These are phyloP conservation scores for Zeus faber DNA, from an alignment of 2,113 vertebrate species.

Conservation along the genomic window DNA sequence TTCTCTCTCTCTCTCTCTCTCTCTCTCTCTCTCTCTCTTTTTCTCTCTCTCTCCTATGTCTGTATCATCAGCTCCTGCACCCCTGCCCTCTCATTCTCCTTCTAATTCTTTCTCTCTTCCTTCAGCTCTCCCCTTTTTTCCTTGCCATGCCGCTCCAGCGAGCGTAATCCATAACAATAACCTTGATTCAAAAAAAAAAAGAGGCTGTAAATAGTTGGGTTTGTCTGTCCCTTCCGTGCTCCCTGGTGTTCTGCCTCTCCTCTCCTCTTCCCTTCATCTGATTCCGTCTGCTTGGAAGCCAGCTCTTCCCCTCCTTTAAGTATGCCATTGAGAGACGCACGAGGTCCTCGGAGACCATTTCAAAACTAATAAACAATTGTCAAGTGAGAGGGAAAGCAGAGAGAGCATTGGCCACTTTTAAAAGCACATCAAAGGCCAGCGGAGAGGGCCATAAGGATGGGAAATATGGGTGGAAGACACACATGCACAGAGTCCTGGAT, in stretches of 20 bases:
- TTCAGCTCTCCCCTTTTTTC: background rate
- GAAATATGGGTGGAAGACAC: constrained; percentile 31
- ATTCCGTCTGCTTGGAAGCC: constrained; percentile 47
- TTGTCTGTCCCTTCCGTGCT: constrained; percentile 10
- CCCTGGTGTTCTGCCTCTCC: constrained; percentile 22
- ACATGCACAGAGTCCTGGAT: constrained; percentile 27
- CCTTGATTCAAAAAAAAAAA: constrained; percentile 63
- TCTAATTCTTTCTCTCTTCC: background rate
- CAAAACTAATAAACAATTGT: constrained; percentile 95
- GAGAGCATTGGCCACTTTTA: constrained; percentile 75
- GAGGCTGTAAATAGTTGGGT: constrained; percentile 84
- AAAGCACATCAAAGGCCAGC: constrained; percentile 86
- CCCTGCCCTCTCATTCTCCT: background rate
- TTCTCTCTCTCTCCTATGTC: constrained; percentile 6
- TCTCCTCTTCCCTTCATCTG: constrained; percentile 29
- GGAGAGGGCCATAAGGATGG: constrained; percentile 47
- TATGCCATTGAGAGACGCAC: constrained; percentile 76
- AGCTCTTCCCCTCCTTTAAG: constrained; percentile 51
- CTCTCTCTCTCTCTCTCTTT: constrained; percentile 19
- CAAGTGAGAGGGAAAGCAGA: constrained; percentile 85
- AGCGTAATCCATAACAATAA: constrained; percentile 73
- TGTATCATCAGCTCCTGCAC: background rate
- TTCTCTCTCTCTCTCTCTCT: constrained; percentile 20
- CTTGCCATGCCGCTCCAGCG: constrained; percentile 1
- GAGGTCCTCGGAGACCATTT: constrained; percentile 85